Base-by-base conservation (phyloP, 2,888 invertebrate species). In the Brachyptera putata region DNA sequence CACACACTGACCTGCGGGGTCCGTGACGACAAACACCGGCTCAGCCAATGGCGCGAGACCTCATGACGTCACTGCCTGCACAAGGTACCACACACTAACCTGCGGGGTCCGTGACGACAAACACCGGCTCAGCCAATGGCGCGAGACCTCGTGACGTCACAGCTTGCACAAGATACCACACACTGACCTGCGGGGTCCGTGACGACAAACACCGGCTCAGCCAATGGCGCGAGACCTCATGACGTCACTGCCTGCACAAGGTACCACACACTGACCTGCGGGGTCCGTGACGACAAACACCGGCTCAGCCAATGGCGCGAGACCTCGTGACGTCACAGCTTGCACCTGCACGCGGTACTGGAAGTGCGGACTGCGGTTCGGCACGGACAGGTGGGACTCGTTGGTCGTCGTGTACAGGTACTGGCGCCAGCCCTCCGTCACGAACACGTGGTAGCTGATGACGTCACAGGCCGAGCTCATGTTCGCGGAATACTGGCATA, bases 181-280 rank as follows among this genome's bases (percentile, higher is more conserved):
- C n/a, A 36, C 37, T 21, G 56, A 66, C 66, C 65, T 65, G 61
- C 65, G 14, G 61, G 60, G 37, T 60, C 56, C 30, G 65, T 62
- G 55, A 60, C 55, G 30, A 65, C 63, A 30, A 61, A 43, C 37
- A 58, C 50, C 25, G 61, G 41, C 11, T 61, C 58, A 4, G 66
- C 63, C 34, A 58, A 56, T 49, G 57, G 58, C 30, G 66, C 64
- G 41, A 61, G 53, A 30, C 66, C 66, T 24, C 50, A 60, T 13
- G 61, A 58, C 26, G 65, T 66, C 30, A 66, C 57, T 36, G 66
- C 66, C 57, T 64, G 64, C 48, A 66, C 60, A n/a, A n/a, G n/a
- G n/a, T n/a, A n/a, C n/a, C n/a, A n/a, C n/a, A n/a, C 48, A 36
- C 37, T 21, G 56, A 66, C 66, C 65, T 65, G 61, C 65, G 14